phyloP scores from a whole-genome alignment of 2,888 invertebrate species.

The Tricholauxania praeusta region DNA sequence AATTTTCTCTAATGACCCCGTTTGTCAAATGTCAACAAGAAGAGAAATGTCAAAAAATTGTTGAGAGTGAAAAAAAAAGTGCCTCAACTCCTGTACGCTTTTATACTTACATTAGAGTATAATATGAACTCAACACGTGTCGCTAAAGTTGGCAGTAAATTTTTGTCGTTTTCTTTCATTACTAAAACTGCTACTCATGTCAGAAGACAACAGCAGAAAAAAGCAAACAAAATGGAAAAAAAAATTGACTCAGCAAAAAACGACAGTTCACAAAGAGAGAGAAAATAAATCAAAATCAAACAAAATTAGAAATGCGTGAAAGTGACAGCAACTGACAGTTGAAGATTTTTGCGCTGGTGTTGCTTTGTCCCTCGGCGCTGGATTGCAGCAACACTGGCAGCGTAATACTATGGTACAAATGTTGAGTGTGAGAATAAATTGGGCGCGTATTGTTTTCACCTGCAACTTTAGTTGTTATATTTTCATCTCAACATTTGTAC shows the following conservation, averaged over 20 bases:
- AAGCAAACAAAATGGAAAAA: too few species aligned
- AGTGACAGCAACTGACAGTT: constrained; percentile 24
- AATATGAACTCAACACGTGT: not conserved
- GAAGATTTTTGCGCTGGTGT: constrained; percentile 6
- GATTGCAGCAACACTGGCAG: too few species aligned
- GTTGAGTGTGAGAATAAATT: too few species aligned
- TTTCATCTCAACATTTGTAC: too few species aligned
- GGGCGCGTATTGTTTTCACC: too few species aligned
- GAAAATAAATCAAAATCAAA: constrained; percentile 19
- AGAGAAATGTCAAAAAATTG: not conserved
- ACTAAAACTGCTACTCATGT: not conserved
- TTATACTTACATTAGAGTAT: not conserved
- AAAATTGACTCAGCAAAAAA: too few species aligned
- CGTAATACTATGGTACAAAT: too few species aligned
- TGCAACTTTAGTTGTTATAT: too few species aligned
- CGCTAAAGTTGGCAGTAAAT: not conserved
- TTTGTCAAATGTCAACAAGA: constrained; percentile 31
- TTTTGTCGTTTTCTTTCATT: not conserved
- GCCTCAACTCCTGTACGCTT: too few species aligned
- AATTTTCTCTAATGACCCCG: constrained; percentile 28
- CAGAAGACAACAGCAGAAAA: too few species aligned
- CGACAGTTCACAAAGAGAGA: too few species aligned
- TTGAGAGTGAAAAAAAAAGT: not conserved
- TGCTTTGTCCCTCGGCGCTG: too few species aligned
- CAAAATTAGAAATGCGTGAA: constrained; percentile 27